These are phyloP conservation scores for Ameiurus melas DNA, from an alignment of 2,113 vertebrate species.

Conservation along the genomic window DNA sequence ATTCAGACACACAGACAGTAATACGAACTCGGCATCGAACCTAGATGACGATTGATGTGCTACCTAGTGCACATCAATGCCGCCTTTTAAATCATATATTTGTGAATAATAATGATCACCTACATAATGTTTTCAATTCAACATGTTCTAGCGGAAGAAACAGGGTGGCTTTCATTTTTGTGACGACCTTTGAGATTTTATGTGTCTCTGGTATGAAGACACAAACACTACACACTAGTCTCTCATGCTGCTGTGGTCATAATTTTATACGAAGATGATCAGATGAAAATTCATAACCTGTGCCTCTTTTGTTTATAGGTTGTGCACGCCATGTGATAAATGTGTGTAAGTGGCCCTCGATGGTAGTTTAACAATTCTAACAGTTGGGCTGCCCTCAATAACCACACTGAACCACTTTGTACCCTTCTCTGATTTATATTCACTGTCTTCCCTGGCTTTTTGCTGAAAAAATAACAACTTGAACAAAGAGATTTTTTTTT, in stretches of 20 bases:
- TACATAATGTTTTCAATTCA: not conserved
- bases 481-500: too few species aligned
- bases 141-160: not conserved
- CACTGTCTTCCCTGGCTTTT: not conserved
- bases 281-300: constrained; percentile 1
- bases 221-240: not conserved
- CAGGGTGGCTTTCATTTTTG: not conserved
- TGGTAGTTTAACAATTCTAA: constrained; percentile 66
- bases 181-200: not conserved
- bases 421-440: not conserved
- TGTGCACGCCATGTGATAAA: constrained; percentile 79
- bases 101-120: not conserved
- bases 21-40: not conserved
- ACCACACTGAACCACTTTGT: constrained; percentile 42
- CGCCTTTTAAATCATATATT: not conserved
- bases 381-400: constrained; percentile 43
- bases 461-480: not conserved
- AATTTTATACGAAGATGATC: not conserved
- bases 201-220: too few species aligned
- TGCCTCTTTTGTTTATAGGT: constrained; percentile 87
- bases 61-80: not conserved
- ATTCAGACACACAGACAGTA: not conserved
- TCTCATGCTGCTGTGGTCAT: not conserved
- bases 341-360: constrained; percentile 84
- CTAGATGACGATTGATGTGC: not conserved